Conservation (phyloP, 2,888 invertebrate genomes). For the Chrysopilus asiliformis region DNA sequence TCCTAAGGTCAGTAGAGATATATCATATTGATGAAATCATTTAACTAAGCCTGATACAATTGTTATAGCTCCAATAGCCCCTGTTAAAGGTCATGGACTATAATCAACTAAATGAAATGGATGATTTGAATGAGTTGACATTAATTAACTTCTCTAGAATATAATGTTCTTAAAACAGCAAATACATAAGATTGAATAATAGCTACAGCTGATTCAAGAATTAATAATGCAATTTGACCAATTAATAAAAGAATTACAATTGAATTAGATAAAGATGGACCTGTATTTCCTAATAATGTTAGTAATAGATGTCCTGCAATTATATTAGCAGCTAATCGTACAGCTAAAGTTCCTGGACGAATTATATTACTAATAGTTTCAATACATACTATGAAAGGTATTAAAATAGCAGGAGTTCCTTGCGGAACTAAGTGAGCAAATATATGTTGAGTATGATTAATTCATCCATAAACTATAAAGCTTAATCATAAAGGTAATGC, state of each 20-base stretch:
- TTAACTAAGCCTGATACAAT: constrained; percentile 44
- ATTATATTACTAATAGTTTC: constrained; percentile 61
- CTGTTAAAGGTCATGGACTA: constrained; percentile 50
- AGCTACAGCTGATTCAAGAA: constrained; percentile 41
- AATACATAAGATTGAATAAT: constrained; percentile 49
- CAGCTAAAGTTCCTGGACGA: constrained; percentile 53
- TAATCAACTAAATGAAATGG: constrained; percentile 51
- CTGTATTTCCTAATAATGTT: constrained; percentile 44
- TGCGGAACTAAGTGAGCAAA: constrained; percentile 54
- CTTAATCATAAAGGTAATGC: constrained; percentile 49
- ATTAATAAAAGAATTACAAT: constrained; percentile 25
- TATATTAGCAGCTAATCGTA: constrained; percentile 64
- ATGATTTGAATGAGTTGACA: constrained; percentile 42
- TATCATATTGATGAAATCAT: constrained; percentile 47
- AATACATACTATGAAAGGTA: constrained; percentile 61
- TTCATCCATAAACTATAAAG: constrained; percentile 52
- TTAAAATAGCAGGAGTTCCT: constrained; percentile 48
- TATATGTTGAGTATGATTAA: constrained; percentile 48
- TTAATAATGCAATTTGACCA: constrained; percentile 36
- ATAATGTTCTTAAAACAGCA: constrained; percentile 48
- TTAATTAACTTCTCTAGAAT: constrained; percentile 52
- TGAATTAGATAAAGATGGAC: constrained; percentile 19
- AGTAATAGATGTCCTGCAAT: constrained; percentile 58
- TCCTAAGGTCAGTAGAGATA: constrained; percentile 41
- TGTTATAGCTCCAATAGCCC: constrained; percentile 44